Evolutionary conservation across 2,113 vertebrate species (phyloP).

Genomic region (Oenanthe oenanthe): DNA sequence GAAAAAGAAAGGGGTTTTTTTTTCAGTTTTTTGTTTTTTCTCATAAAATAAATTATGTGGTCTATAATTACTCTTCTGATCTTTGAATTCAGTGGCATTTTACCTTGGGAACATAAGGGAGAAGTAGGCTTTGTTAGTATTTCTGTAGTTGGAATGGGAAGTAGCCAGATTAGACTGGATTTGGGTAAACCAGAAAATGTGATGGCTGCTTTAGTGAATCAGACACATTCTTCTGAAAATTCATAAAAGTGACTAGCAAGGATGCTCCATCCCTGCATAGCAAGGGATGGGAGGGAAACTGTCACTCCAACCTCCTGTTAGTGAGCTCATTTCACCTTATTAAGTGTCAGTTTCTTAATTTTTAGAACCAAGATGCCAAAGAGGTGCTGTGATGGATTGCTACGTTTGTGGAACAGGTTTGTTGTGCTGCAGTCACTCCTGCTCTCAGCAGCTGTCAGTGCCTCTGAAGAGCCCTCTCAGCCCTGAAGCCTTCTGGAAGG

Average conservation of each 20-base stretch:
- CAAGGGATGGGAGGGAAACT: neutral
- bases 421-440: neutral
- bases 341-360: neutral
- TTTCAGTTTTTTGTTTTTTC: neutral
- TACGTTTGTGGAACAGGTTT: neutral
- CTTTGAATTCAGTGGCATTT: neutral
- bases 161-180: neutral
- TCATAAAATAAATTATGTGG: neutral
- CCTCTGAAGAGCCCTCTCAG: neutral
- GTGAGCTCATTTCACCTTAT: neutral
- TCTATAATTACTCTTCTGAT: neutral
- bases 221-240: neutral
- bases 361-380: neutral
- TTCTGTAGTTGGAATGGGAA: neutral
- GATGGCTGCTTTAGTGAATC: neutral
- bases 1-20: neutral
- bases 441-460: neutral
- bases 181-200: neutral
- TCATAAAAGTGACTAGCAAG: accelerated
- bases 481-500: neutral
- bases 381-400: neutral
- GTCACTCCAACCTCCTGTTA: neutral
- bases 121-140: neutral
- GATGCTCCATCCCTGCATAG: neutral
- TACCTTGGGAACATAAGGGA: neutral